These are phyloP conservation scores for Conops quadrifasciatus DNA, from an alignment of 2,888 invertebrate species.

Conservation along the genomic window DNA sequence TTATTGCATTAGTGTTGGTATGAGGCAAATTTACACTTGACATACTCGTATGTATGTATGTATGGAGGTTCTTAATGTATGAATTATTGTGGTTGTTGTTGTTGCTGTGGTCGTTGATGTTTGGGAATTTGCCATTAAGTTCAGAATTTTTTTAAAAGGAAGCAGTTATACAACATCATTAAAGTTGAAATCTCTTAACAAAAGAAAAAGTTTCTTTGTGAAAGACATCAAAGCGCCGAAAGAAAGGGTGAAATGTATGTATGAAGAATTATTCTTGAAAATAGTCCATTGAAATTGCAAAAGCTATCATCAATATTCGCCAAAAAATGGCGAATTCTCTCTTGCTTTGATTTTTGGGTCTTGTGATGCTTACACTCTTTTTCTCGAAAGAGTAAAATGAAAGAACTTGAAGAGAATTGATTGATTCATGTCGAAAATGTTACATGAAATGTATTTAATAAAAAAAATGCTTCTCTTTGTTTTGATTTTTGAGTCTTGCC, in stretches of 20 bases:
- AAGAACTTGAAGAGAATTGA: too few species aligned
- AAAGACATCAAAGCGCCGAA: neutral
- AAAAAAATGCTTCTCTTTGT: too few species aligned
- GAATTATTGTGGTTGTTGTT: slow-evolving; percentile 1
- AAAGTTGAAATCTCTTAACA: neutral
- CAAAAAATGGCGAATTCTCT: too few species aligned
- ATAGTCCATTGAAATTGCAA: neutral
- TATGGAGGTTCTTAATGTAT: slow-evolving; percentile 5
- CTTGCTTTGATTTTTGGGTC: too few species aligned
- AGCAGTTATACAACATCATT: neutral
- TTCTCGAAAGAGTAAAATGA: too few species aligned
- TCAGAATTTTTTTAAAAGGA: neutral
- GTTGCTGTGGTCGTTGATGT: neutral
- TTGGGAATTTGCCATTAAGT: neutral
- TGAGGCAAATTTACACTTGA: slow-evolving; percentile 21
- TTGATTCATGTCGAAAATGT: too few species aligned
- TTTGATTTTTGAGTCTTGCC: too few species aligned
- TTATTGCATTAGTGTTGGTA: neutral
- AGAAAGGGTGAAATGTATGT: too few species aligned
- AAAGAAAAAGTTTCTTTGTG: neutral
- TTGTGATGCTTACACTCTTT: too few species aligned
- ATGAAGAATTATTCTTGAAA: too few species aligned
- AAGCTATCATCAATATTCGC: too few species aligned
- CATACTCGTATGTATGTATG: neutral
- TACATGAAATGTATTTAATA: neutral